Base-by-base conservation (phyloP, 2,113 vertebrate species). In the Columba livia region DNA sequence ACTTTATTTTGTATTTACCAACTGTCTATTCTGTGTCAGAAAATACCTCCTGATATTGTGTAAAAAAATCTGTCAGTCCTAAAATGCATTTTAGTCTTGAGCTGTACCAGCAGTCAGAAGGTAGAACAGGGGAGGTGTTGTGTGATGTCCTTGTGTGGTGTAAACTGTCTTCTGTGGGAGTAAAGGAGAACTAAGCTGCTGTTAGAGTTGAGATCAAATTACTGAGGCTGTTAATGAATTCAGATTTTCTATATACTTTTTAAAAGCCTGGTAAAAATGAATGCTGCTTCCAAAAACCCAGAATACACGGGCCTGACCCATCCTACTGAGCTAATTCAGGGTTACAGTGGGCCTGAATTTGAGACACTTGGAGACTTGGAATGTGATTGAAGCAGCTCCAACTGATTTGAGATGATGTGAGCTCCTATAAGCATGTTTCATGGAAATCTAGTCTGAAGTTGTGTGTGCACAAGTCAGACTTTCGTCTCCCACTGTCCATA, bases 151-250 rank as follows among this genome's bases (percentile, higher is more conserved):
- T 48, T 34, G 21, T 61, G 34, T 88, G 57, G 42, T 50, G 15
- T 20, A 48, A 12, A 3, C 14, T n/a, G 20, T 31, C 2, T 58
- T 36, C 58, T 0, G 0, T 70, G 24, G 36, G 31, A 32, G 11
- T n/a, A 69, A 47, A 85, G 48, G 53, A 75, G 20, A 69, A 3
- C n/a, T 44, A 57, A 65, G 16, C 3, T 77, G 31, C 12, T 70
- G 18, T 79, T 92, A 44, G 16, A 51, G 38, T 65, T 24, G 42
- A 34, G 44, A 65, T 92, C 17, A 79, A 57, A 61, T 75, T 88
- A 44, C 44, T 21, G 67, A 90, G 25, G 29, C 32, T 79, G 21
- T 57, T 83, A 23, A 87, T 54, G 29, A 85, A 78, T 81, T 88
- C 11, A 73, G 0, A 19, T 70, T 77, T 64, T 66, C 51, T 48